Base-by-base conservation (phyloP, 2,888 invertebrate species). In the Nemapogon koenigi region DNA sequence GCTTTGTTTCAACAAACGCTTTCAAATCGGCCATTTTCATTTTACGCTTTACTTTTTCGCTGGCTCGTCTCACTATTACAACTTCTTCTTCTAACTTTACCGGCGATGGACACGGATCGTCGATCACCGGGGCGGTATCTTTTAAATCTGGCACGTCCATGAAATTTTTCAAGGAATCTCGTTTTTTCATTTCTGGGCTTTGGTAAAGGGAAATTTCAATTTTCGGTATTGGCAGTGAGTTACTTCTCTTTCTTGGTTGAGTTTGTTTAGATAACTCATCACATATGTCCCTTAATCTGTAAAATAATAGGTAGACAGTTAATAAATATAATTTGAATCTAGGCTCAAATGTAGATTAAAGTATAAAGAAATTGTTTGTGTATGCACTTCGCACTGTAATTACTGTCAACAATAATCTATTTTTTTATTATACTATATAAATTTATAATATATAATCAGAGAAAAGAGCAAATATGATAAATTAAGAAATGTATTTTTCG, bases 11-110 rank as follows among this genome's bases (percentile, higher is more conserved):
- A 11, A 95, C 94, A 53, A 96, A 94, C 2, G 94, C 91, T 61
- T 90, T 88, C 25, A 96, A 66, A 57, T 95, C 96, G 0, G 92
- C 88, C 86, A 96, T 94, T 78, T 94, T 93, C 83, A 93, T 92
- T 57, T 90, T 85, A 37, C 87, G 87, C 61, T 92, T 92, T 6
- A 84, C 83, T 61, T 92, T 92, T 56, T 93, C 93, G 55, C 91
- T 93, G 1, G 88, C 85, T 28, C 90, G 76, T 47, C 92, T 54
- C 1, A 55, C 57, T 60, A 80, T 79, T 0, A 60, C 43, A 3
- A 49, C 54, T 13, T 79, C 78, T 42, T 79, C 79, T 26, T 79
- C 79, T n/a, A 15, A 6, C 33, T 33, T 33, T 2, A 33, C 17
- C 0, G 62, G 50, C 1, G 55, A 50, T 1, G 67, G 52, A 36